Evolutionary conservation across 2,888 invertebrate genomes (phyloP).

Genomic region (Pterostichus niger): DNA sequence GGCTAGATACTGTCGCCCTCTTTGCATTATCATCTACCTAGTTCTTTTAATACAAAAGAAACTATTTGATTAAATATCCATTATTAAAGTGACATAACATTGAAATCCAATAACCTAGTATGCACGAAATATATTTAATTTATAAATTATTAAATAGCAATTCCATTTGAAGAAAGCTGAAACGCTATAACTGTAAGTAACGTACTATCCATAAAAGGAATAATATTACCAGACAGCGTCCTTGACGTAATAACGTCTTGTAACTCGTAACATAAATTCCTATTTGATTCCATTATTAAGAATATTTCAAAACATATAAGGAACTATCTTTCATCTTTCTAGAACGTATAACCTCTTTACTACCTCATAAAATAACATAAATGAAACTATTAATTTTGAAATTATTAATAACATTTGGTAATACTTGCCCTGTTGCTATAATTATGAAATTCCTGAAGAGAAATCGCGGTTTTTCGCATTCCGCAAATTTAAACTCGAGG

Average conservation of each 20-base stretch:
- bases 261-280: slow-evolving; percentile 25
- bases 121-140: too few species aligned
- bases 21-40: too few species aligned
- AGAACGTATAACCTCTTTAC: not conserved
- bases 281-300: not conserved
- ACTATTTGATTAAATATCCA: too few species aligned
- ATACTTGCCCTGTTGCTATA: not conserved
- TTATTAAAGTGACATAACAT: too few species aligned
- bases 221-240: slow-evolving; percentile 20
- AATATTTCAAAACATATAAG: slow-evolving; percentile 4
- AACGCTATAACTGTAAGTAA: not conserved
- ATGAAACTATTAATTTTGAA: slow-evolving; percentile 5
- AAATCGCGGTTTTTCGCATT: not conserved
- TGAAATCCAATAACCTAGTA: too few species aligned
- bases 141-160: too few species aligned
- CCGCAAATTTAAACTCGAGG: not conserved
- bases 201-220: slow-evolving; percentile 16
- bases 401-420: not conserved
- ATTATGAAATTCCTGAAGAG: slow-evolving; percentile 1
- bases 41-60: too few species aligned
- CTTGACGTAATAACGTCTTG: slow-evolving; percentile 10
- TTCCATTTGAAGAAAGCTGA: slow-evolving; percentile 2
- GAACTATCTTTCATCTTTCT: not conserved
- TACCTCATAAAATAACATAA: slow-evolving; percentile 15
- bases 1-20: too few species aligned